Evolutionary conservation across 2,888 invertebrate genomes (phyloP).

Genomic region (Pardosa pseudoannulata): DNA sequence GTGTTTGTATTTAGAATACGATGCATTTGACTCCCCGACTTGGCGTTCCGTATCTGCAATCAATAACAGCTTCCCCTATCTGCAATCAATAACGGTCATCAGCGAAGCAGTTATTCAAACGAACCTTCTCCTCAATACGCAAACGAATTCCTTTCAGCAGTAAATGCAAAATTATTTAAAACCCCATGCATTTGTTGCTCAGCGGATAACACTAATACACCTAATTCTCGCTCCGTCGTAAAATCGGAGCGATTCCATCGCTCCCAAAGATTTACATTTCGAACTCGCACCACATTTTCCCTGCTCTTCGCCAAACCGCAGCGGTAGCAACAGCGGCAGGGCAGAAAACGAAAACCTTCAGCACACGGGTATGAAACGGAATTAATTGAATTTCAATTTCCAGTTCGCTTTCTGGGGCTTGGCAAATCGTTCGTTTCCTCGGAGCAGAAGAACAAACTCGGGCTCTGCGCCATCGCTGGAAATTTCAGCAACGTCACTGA

Average conservation of each 20-base stretch:
- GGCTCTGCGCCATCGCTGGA: not conserved
- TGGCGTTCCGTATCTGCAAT: too few species aligned
- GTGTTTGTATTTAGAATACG: too few species aligned
- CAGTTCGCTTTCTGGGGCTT: not conserved
- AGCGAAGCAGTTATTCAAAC: too few species aligned
- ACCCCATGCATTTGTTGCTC: not conserved
- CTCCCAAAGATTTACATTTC: not conserved
- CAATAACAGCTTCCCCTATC: too few species aligned
- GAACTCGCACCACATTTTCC: not conserved
- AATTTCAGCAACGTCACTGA: slow-evolving; percentile 8
- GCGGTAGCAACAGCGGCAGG: slow-evolving; percentile 1
- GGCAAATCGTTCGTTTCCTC: slow-evolving; percentile 5
- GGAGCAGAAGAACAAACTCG: not conserved
- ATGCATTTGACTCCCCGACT: too few species aligned
- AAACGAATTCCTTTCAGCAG: not conserved
- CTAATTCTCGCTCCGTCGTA: not conserved
- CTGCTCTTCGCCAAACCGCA: not conserved
- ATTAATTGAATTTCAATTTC: slow-evolving; percentile 27
- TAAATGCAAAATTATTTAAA: slow-evolving; percentile 2
- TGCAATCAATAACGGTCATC: too few species aligned
- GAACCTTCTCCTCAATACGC: too few species aligned
- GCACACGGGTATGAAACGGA: slow-evolving; percentile 3
- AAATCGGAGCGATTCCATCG: not conserved
- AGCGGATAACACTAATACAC: not conserved
- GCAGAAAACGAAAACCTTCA: not conserved